phyloP scores from a whole-genome alignment of 2,113 vertebrate genomes.

The Edolisoma coerulescens region DNA sequence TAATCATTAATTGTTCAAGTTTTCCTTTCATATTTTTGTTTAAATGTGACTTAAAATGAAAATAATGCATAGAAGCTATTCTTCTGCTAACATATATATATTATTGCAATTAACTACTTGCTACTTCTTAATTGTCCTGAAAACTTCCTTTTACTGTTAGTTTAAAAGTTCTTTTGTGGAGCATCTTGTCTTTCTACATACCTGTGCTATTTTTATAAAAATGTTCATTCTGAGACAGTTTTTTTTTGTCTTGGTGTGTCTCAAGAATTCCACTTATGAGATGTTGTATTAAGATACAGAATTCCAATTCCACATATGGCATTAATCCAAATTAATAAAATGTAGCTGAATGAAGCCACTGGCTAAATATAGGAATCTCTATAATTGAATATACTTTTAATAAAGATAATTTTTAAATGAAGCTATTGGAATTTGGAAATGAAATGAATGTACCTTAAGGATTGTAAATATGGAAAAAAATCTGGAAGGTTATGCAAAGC shows the following conservation, averaged over 20 bases:
- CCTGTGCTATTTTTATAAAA: background rate
- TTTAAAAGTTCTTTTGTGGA: background rate
- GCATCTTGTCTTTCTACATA: background rate
- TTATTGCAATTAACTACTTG: background rate
- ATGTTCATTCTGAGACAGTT: background rate
- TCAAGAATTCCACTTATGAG: background rate
- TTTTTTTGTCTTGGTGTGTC: background rate
- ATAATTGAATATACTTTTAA: background rate
- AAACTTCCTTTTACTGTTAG: background rate
- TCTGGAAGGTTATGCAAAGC: background rate
- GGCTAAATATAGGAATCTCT: background rate
- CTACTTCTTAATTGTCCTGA: background rate
- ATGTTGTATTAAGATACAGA: conserved; percentile 1
- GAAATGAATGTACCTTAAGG: background rate
- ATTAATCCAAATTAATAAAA: conserved; percentile 26
- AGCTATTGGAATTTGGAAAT: background rate
- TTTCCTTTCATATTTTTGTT: background rate
- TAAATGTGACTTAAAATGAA: background rate
- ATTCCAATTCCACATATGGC: background rate
- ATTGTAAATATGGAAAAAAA: background rate
- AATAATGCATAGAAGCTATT: background rate
- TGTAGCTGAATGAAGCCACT: background rate
- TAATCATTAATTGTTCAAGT: background rate
- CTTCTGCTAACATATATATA: background rate
- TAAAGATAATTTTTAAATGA: background rate